Evolutionary conservation across 2,888 invertebrate species (phyloP).

Genomic region (Antheraea yamamai): DNA sequence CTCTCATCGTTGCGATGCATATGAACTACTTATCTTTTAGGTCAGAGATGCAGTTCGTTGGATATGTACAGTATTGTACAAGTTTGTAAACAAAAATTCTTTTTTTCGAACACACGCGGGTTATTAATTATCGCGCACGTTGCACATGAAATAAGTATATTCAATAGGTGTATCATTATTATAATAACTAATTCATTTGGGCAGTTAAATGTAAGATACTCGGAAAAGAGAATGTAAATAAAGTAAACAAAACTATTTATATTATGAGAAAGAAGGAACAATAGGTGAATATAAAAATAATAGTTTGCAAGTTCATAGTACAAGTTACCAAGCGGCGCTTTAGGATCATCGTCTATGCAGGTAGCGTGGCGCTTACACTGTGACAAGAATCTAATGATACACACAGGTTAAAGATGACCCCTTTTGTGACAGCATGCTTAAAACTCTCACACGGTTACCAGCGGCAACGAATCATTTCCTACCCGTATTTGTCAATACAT

Average conservation of each 20-base stretch:
- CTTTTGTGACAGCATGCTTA: slow-evolving; percentile 52
- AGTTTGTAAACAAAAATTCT: slow-evolving; percentile 51
- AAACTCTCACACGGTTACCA: slow-evolving; percentile 45
- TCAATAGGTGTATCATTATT: neutral
- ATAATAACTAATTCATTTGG: neutral
- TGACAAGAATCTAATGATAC: slow-evolving; percentile 70
- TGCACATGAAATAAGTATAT: slow-evolving; percentile 44
- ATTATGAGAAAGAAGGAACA: neutral
- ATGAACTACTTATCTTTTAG: slow-evolving; percentile 25
- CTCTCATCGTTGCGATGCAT: neutral
- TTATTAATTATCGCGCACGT: slow-evolving; percentile 60
- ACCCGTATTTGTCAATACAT: slow-evolving; percentile 42
- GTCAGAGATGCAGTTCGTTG: slow-evolving; percentile 44
- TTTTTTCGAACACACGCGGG: slow-evolving; percentile 58
- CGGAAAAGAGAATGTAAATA: neutral
- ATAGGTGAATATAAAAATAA: slow-evolving; percentile 26
- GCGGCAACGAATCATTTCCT: slow-evolving; percentile 51
- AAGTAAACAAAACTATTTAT: neutral
- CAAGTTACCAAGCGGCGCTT: slow-evolving; percentile 61
- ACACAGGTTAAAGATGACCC: slow-evolving; percentile 66
- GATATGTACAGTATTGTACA: slow-evolving; percentile 33
- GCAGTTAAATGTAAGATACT: neutral
- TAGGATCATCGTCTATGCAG: slow-evolving; percentile 64
- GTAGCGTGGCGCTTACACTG: slow-evolving; percentile 62
- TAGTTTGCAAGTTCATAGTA: slow-evolving; percentile 50